Percentiles rank a stretch among this genome's conserved stretches.
These are phyloP conservation scores for Leiothrix lutea DNA, from an alignment of 2,113 vertebrate species.

Conservation along the genomic window DNA sequence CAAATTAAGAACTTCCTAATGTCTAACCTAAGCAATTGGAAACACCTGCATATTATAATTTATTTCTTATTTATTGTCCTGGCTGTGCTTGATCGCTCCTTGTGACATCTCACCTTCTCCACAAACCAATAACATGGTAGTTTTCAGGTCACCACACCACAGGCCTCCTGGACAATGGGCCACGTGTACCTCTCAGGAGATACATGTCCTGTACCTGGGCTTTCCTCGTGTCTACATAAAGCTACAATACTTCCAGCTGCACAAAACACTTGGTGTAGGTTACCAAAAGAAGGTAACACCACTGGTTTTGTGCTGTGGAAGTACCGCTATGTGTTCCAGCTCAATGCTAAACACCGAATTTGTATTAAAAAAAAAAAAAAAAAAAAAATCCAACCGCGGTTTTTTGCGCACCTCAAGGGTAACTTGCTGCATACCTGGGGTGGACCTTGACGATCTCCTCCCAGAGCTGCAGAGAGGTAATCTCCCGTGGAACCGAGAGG, in stretches of 20 bases:
- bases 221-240: not conserved
- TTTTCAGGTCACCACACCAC: accelerated
- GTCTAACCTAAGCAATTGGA: not conserved
- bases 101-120: not conserved
- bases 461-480: slow-evolving; percentile 85
- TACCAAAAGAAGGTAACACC: not conserved
- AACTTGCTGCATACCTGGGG: slow-evolving; percentile 76
- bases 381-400: not conserved
- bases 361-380: too few species aligned
- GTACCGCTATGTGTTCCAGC: accelerated
- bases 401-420: accelerated
- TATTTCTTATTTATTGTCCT: not conserved
- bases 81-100: not conserved
- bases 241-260: not conserved
- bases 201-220: accelerated
- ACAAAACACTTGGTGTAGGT: accelerated
- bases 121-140: accelerated
- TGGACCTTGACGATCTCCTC: slow-evolving; percentile 80
- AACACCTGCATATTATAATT: not conserved
- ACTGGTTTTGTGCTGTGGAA: accelerated
- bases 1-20: not conserved
- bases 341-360: accelerated
- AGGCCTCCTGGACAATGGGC: accelerated
- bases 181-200: accelerated
- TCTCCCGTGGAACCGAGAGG: slow-evolving; percentile 74